Evolutionary conservation across 2,888 invertebrate genomes (phyloP).

Genomic region (Drosophila mulleri): DNA sequence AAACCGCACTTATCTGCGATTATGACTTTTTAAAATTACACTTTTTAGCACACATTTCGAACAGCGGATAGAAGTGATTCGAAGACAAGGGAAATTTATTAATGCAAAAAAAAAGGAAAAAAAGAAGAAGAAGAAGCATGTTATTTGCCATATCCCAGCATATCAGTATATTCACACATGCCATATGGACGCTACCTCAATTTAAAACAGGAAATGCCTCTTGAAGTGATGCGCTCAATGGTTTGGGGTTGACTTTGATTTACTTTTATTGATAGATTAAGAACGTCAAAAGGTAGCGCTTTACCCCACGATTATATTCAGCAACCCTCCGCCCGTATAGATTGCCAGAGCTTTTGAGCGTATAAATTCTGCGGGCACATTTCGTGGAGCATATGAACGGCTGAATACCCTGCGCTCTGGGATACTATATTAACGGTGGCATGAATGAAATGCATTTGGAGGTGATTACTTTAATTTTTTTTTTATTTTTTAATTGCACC

Average conservation of each 20-base stretch:
- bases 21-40: constrained; percentile 82
- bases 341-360: constrained; percentile 49
- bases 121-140: constrained; percentile 34
- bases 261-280: constrained; percentile 83
- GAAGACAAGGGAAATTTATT: constrained; percentile 67
- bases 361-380: constrained; percentile 56
- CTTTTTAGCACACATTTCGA: constrained; percentile 71
- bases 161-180: constrained; percentile 62
- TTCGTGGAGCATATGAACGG: not conserved
- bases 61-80: constrained; percentile 39
- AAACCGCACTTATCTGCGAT: constrained; percentile 84
- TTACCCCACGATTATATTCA: constrained; percentile 43
- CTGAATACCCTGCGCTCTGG: constrained; percentile 8
- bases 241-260: constrained; percentile 76
- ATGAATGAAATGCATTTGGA: not conserved
- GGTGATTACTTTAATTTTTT: not conserved
- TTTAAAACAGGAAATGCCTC: constrained; percentile 84
- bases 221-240: constrained; percentile 67
- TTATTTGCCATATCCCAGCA: constrained; percentile 60
- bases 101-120: constrained; percentile 34
- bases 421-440: not conserved
- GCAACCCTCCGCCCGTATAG: constrained; percentile 35
- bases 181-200: constrained; percentile 73
- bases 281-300: constrained; percentile 76
- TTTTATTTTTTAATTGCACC: not conserved